Percentiles rank a stretch among this genome's conserved stretches.
phyloP scores from a whole-genome alignment of 2,888 invertebrate genomes.

The Crioceris asparagi region DNA sequence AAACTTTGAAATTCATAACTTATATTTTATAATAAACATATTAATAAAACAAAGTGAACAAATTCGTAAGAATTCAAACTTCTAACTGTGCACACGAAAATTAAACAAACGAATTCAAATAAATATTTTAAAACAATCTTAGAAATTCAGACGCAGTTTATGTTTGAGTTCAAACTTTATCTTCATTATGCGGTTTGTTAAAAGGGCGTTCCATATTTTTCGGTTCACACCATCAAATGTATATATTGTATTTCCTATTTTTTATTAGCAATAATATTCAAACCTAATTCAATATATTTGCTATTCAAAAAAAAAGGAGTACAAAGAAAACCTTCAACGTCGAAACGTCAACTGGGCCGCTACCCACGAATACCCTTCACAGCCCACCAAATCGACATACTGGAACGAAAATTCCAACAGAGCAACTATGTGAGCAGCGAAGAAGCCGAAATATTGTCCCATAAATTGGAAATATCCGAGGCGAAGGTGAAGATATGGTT shows the following conservation, averaged over 20 bases:
- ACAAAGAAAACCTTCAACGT: conserved; percentile 34
- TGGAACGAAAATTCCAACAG: conserved; percentile 57
- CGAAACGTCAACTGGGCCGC: conserved; percentile 48
- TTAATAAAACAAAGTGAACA: no score
- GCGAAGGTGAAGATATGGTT: conserved; percentile 72
- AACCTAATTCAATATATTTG: neutral
- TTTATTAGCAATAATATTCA: neutral
- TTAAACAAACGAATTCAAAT: no score
- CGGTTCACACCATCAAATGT: neutral
- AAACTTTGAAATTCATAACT: no score
- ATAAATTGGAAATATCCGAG: conserved; percentile 53
- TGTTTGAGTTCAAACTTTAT: no score
- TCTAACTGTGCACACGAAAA: no score
- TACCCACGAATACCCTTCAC: conserved; percentile 68
- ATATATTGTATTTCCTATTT: neutral
- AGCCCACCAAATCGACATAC: conserved; percentile 51
- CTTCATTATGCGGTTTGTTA: no score
- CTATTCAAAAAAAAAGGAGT: conserved; percentile 22
- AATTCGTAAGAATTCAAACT: no score
- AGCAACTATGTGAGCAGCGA: conserved; percentile 61
- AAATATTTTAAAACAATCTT: no score
- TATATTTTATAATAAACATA: no score
- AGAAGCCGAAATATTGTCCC: conserved; percentile 53
- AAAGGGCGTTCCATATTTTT: no score
- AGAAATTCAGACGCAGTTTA: no score